Evolutionary conservation across 2,888 invertebrate species (phyloP).

Genomic region (Agriopis marginaria): DNA sequence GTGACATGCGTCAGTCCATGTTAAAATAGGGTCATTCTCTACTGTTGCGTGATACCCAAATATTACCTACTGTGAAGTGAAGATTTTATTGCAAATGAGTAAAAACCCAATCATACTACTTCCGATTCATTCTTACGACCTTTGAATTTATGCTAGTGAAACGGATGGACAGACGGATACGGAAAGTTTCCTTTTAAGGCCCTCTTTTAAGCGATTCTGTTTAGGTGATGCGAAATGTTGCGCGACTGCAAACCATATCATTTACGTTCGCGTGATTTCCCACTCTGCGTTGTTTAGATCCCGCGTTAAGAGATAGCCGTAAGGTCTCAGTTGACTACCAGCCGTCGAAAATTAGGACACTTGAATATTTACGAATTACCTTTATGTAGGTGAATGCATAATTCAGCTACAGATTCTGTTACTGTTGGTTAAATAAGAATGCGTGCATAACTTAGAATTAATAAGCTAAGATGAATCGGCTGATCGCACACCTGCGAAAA

Average conservation of each 20-base stretch:
- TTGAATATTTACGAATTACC: constrained; percentile 10
- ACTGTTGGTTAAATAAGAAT: constrained; percentile 20
- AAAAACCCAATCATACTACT: constrained; percentile 11
- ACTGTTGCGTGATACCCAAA: constrained; percentile 15
- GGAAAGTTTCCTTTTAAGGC: constrained; percentile 10
- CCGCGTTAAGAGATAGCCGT: too few species aligned
- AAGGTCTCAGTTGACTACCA: background rate
- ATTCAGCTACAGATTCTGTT: background rate
- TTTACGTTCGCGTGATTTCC: too few species aligned
- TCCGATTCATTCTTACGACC: constrained; percentile 20
- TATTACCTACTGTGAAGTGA: background rate
- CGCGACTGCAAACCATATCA: too few species aligned
- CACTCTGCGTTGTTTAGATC: too few species aligned
- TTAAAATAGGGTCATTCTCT: constrained; percentile 1
- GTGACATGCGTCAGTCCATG: background rate
- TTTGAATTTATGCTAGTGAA: constrained; percentile 21
- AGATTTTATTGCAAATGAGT: constrained; percentile 13
- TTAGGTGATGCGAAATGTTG: too few species aligned
- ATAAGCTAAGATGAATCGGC: constrained; percentile 15
- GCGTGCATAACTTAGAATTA: constrained; percentile 20
- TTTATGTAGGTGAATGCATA: constrained; percentile 6
- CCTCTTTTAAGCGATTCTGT: too few species aligned
- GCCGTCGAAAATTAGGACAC: background rate
- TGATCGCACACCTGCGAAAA: background rate
- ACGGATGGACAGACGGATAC: constrained; percentile 17